Percentiles rank a stretch among this genome's conserved stretches.
phyloP scores from a whole-genome alignment of 2,797 vertebrate genomes.

The Hippoglossus hippoglossus region DNA sequence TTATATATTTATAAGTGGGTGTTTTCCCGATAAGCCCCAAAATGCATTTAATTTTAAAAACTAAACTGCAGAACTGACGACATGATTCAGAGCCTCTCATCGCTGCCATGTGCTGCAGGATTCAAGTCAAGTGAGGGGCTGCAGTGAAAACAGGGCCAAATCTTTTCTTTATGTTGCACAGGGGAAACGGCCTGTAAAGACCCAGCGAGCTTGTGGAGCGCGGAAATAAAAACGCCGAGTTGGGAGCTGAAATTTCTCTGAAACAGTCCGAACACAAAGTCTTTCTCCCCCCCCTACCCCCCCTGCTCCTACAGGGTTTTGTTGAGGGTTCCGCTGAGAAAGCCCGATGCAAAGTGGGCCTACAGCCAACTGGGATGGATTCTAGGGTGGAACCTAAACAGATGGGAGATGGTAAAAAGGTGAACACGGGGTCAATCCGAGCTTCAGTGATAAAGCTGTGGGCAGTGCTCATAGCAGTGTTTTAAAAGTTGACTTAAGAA shows the following conservation, averaged over 20 bases:
- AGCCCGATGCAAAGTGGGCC: slow-evolving; percentile 80
- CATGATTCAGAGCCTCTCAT: neutral
- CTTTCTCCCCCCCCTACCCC: no score
- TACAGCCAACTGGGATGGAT: slow-evolving; percentile 82
- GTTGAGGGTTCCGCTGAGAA: slow-evolving; percentile 69
- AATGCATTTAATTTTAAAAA: neutral
- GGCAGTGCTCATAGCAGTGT: slow-evolving; percentile 84
- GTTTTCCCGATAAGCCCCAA: neutral
- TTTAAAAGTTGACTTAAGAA: slow-evolving; percentile 87
- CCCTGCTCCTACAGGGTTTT: slow-evolving; percentile 66
- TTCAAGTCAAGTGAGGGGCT: slow-evolving; percentile 32
- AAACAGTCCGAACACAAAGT: slow-evolving; percentile 66
- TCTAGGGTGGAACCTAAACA: slow-evolving; percentile 82
- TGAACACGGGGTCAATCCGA: slow-evolving; percentile 78
- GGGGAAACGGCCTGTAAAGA: slow-evolving; percentile 41
- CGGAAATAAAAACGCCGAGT: slow-evolving; percentile 43
- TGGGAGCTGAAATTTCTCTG: slow-evolving; percentile 53
- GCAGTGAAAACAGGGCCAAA: slow-evolving; percentile 14
- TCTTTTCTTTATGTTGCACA: slow-evolving; percentile 31
- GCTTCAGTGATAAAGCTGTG: slow-evolving; percentile 84
- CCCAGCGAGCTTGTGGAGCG: slow-evolving; percentile 15
- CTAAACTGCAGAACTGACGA: neutral
- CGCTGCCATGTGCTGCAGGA: slow-evolving; percentile 3
- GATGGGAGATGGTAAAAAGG: slow-evolving; percentile 85
- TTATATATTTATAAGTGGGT: neutral